These are phyloP conservation scores for Ranitomeya imitator DNA, from an alignment of 2,113 vertebrate genomes.

Conservation along the genomic window DNA sequence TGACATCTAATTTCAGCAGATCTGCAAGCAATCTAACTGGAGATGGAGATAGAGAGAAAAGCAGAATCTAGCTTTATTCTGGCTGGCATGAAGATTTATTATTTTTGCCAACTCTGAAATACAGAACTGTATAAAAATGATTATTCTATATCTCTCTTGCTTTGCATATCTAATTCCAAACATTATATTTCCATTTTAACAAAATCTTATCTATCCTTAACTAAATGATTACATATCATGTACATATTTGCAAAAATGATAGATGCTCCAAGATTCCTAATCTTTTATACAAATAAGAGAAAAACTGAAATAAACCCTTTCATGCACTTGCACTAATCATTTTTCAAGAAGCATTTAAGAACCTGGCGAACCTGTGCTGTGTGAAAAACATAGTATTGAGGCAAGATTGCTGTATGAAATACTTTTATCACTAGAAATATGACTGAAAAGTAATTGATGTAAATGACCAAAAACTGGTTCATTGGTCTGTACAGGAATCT, in stretches of 20 bases:
- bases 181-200: conserved; percentile 70
- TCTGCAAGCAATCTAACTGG: conserved; percentile 80
- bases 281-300: conserved; percentile 54
- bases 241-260: conserved; percentile 57
- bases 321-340: conserved; percentile 62
- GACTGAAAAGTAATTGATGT: conserved; percentile 50
- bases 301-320: conserved; percentile 53
- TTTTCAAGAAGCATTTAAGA: conserved; percentile 63
- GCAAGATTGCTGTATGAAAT: conserved; percentile 69
- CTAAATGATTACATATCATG: conserved; percentile 68
- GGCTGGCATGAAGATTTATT: conserved; percentile 74
- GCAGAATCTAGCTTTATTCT: conserved; percentile 75
- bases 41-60: conserved; percentile 74
- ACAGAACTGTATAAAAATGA: conserved; percentile 63
- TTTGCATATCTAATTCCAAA: conserved; percentile 73
- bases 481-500: neutral
- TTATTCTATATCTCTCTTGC: conserved; percentile 50
- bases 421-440: conserved; percentile 66
- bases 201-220: conserved; percentile 68
- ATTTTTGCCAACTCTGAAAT: conserved; percentile 72
- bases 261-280: conserved; percentile 44
- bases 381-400: conserved; percentile 62
- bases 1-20: conserved; percentile 94
- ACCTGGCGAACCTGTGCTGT: conserved; percentile 60
- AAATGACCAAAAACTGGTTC: conserved; percentile 1